Conservation (phyloP, 2,113 vertebrate species). For the Mirounga angustirostris region DNA sequence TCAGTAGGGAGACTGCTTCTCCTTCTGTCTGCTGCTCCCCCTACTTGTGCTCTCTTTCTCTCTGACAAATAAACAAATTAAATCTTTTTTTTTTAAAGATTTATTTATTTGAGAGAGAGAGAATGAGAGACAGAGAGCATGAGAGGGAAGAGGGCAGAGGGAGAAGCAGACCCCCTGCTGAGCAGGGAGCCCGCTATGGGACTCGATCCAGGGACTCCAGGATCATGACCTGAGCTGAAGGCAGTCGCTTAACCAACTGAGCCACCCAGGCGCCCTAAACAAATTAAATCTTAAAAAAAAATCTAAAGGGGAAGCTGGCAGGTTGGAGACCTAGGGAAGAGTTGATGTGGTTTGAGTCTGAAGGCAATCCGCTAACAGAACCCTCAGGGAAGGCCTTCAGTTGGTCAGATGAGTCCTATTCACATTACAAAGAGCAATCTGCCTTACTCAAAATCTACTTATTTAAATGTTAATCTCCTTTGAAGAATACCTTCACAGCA, state of each 20-base stretch:
- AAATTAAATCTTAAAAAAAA: neutral
- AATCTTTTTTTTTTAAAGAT: neutral
- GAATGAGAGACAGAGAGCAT: too few species aligned
- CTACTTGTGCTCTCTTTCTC: neutral
- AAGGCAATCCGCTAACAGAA: neutral
- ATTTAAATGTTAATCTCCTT: neutral
- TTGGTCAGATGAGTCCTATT: neutral
- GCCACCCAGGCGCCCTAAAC: neutral
- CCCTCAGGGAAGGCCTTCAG: neutral
- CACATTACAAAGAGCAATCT: neutral
- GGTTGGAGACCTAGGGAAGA: neutral
- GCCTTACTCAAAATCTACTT: neutral
- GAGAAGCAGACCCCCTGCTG: too few species aligned
- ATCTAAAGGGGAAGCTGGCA: neutral
- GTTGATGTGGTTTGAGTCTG: neutral
- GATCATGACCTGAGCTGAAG: too few species aligned
- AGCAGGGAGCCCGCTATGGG: too few species aligned
- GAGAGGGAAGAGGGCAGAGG: too few species aligned
- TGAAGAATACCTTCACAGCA: neutral
- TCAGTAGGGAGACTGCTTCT: neutral
- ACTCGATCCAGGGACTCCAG: too few species aligned
- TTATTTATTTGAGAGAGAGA: too few species aligned
- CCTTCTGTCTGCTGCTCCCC: neutral
- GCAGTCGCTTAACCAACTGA: too few species aligned
- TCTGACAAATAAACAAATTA: neutral